Evolutionary conservation across 1,140 invertebrate genomes (phyloP), one percentile per base, ranked within the genome.

Genomic region (Saccostrea cuccullata): DNA sequence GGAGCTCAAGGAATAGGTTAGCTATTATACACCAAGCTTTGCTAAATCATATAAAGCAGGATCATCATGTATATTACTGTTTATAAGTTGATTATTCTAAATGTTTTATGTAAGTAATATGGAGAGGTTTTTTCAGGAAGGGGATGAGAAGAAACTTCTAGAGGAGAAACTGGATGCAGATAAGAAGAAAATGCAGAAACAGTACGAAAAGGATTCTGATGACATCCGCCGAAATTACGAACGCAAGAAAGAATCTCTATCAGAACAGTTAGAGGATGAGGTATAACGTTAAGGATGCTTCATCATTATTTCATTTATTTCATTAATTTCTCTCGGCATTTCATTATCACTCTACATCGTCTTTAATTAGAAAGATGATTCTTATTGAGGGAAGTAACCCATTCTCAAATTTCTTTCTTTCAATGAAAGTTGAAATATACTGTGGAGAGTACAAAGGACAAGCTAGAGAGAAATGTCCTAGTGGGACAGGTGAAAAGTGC

Each of bases 121-220:
- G 0, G 30, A 36, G 30, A 36, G 30, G 30, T n/a, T 17, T 55
- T 84, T 84, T 55, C 89, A 94, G 94, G 91, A 94, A 82, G 84
- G 90, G 20, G 88, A 91, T 26, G 92, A 94, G 89, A 90, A 91
- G 82, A 88, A 91, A 67, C 84, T 89, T n/a, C 47, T 93, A 56
- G 87, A 90, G n/a, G 90, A 92, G 30, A 92, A 91, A 30, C 86
- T 93, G 30, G 92, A 93, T 77, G 88, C 90, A 40, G 92, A 93
- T 85, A 91, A 91, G 64, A 91, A 88, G 82, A 89, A 91, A n/a
- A 83, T 94, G n/a, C 90, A 93, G 86, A 92, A 91, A 86, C 91
- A 94, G 73, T 92, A 93, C 82, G 92, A 94, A 3, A 88, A 89
- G 84, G 94, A 94, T 26, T 87, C 94, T 55, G 93, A 94, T 77